Evolutionary conservation across 92 coral and sea anemone species (phyloP).

Genomic region (Porites evermanni): DNA sequence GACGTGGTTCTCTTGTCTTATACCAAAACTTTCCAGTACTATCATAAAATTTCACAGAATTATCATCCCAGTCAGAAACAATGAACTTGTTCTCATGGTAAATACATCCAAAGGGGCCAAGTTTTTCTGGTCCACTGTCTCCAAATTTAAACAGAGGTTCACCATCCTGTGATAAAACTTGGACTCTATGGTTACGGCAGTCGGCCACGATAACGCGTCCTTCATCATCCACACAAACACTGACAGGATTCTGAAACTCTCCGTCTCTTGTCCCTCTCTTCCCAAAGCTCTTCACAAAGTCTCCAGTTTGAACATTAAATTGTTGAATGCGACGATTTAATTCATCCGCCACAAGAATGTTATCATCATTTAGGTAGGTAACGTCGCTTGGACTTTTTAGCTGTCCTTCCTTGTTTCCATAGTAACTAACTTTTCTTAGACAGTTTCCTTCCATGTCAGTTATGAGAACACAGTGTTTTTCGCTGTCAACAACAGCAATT

Average conservation of each 20-base stretch:
- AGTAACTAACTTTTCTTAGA: neutral
- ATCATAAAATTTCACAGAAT: neutral
- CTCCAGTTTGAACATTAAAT: neutral
- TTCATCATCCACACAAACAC: neutral
- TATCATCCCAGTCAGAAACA: neutral
- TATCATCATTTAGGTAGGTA: neutral
- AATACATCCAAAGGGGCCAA: neutral
- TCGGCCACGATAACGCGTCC: neutral
- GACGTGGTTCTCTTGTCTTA: neutral
- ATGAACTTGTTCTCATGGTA: neutral
- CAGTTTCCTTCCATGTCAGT: neutral
- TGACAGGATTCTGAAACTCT: neutral
- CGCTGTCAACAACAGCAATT: neutral
- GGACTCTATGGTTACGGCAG: neutral
- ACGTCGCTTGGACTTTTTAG: neutral
- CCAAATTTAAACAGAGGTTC: neutral
- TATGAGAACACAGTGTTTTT: neutral
- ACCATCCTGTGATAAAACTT: neutral
- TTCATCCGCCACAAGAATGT: neutral
- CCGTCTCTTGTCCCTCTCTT: neutral
- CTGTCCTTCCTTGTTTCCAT: neutral
- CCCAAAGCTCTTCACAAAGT: neutral
- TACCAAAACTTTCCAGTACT: neutral
- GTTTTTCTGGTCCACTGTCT: neutral
- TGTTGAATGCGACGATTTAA: neutral